Percentiles rank a stretch among this genome's conserved stretches.
phyloP scores from a whole-genome alignment of 2,888 invertebrate genomes.

The Drosophila cognata region DNA sequence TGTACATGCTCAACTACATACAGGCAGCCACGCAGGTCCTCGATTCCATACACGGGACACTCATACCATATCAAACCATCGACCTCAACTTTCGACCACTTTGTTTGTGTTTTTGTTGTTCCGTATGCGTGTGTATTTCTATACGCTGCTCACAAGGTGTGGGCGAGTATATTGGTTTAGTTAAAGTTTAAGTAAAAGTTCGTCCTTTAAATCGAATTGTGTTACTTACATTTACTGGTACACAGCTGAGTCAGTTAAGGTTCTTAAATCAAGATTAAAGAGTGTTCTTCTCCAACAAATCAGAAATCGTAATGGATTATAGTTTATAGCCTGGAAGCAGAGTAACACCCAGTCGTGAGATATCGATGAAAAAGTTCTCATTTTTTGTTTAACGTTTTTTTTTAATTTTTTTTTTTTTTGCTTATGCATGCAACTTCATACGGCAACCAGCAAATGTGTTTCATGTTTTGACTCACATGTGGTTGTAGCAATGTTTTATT shows the following conservation, averaged over 20 bases:
- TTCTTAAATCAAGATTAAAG: not conserved
- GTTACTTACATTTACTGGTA: too few species aligned
- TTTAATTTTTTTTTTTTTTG: constrained; percentile 4
- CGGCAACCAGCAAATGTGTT: constrained; percentile 21
- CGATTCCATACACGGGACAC: constrained; percentile 18
- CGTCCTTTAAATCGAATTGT: not conserved
- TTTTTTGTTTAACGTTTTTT: not conserved
- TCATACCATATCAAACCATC: not conserved
- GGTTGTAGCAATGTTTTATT: constrained; percentile 67
- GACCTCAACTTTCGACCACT: constrained; percentile 13
- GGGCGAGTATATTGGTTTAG: constrained; percentile 1
- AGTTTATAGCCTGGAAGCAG: not conserved
- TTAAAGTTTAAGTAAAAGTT: not conserved
- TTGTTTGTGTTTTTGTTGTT: constrained; percentile 7
- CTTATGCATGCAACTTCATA: constrained; percentile 21
- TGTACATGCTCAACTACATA: constrained; percentile 60
- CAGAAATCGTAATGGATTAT: not conserved
- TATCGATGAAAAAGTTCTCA: not conserved
- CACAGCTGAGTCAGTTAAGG: not conserved
- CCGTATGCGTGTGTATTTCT: constrained; percentile 8
- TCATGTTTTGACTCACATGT: constrained; percentile 54
- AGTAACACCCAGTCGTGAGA: not conserved
- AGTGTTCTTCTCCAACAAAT: not conserved
- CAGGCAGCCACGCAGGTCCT: constrained; percentile 26
- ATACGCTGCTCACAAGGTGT: not conserved